Conservation (phyloP, 2,113 vertebrate species). For the Dasyurus viverrinus region DNA sequence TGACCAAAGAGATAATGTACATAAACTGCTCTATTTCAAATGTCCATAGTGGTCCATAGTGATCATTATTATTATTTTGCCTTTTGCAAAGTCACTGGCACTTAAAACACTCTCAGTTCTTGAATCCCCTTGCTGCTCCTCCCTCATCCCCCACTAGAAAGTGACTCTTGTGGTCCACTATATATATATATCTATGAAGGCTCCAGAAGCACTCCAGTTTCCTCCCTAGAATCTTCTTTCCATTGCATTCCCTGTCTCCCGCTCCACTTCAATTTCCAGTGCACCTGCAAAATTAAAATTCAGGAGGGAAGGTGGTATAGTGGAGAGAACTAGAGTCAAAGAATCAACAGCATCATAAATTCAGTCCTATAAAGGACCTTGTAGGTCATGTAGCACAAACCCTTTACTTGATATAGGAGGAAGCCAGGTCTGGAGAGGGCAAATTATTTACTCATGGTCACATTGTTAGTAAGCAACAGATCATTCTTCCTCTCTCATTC, state of each 20-base stretch:
- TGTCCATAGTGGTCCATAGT: background rate
- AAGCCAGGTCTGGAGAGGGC: background rate
- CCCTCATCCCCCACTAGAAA: background rate
- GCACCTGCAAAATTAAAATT: background rate
- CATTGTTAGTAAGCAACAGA: background rate
- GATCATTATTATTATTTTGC: background rate
- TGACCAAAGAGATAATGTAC: background rate
- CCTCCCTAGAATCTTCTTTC: background rate
- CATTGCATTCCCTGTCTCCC: background rate
- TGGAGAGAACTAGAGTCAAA: background rate
- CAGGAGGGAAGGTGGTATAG: background rate
- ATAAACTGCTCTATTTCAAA: background rate
- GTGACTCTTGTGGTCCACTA: background rate
- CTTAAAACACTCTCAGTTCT: background rate
- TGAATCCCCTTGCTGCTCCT: background rate
- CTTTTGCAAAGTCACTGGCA: background rate
- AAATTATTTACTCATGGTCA: background rate
- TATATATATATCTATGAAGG: background rate
- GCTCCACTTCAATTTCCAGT: background rate
- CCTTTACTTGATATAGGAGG: background rate
- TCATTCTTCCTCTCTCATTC: background rate
- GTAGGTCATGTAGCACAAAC: background rate
- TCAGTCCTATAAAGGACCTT: background rate
- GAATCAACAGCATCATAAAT: background rate
- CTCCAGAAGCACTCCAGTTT: background rate